Evolutionary conservation across 2,888 invertebrate species (phyloP), one percentile per base, ranked within the genome.

Genomic region (Caenorhabditis virilis): DNA sequence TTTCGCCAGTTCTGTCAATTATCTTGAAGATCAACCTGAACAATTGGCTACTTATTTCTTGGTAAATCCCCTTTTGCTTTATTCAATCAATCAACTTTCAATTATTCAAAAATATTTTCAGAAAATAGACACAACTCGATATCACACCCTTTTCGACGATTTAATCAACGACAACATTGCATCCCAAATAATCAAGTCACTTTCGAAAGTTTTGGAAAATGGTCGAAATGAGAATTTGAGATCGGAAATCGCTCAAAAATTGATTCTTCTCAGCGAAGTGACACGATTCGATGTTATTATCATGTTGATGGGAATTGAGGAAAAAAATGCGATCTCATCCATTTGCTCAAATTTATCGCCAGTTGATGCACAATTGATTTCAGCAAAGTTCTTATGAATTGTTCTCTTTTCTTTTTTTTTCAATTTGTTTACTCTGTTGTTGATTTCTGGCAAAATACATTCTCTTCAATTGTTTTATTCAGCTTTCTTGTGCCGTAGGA

Each of bases 221-320:
- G 51, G 50, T 18, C 15, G 2, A 13, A 26, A 1, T 7, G 6
- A 16, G 16, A 9, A 22, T n/a, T 38, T 41, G 16, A 26, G 27
- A 38, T 9, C 33, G 20, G 6, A 45, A 18, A 41, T 71, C 26
- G 54, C 49, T 4, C 46, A 52, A 23, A 35, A 58, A 27, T 52
- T 74, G 15, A 9, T 65, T 15, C 13, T 11, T 7, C 30, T 74
- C 7, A 30, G 56, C 1, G 48, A 51, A 15, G 48, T 72, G 11
- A 38, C 33, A 15, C 63, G 74, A 0, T 74, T 74, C 55, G 72
- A 72, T 22, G 49, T 74, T 22, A 23, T 72, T 13, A 47, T 59
- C 5, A 25, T 61, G 33, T 38, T 74, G 27, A 52, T 74, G 69
- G 23, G 50, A 13, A 52, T 33, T 4, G 41, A 51, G 11, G 65